Percentiles rank a stretch among this genome's conserved stretches.
Conservation (phyloP, 2,888 invertebrate species). For the Branchellion lobata region DNA sequence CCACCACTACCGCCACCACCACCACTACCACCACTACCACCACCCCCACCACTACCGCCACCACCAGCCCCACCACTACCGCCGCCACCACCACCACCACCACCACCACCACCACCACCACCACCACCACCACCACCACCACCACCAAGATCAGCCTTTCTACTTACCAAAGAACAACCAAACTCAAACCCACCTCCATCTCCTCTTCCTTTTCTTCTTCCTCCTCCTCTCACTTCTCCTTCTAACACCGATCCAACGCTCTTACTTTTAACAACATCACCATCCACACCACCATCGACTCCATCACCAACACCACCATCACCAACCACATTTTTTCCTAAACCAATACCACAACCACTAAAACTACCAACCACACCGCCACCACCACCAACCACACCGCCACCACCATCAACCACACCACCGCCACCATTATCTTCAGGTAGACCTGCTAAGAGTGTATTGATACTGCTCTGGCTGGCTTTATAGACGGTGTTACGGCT, state of each 20-base stretch:
- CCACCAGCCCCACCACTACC: neutral
- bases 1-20: neutral
- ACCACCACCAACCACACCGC: neutral
- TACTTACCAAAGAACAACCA: no score
- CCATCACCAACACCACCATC: neutral
- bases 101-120: no score
- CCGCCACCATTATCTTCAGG: neutral
- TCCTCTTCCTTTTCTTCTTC: no score
- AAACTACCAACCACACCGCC: neutral
- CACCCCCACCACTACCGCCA: neutral
- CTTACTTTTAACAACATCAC: neutral
- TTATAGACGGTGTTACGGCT: no score
- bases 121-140: no score
- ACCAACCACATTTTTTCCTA: no score
- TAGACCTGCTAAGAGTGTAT: no score
- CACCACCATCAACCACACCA: neutral
- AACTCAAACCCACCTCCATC: no score
- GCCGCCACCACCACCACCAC: no score
- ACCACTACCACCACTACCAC: conserved; percentile 3
- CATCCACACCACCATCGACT: neutral
- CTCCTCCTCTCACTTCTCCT: neutral
- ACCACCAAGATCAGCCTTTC: no score
- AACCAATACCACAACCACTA: conserved; percentile 1
- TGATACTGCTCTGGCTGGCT: no score
- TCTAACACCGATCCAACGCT: neutral